phyloP scores from a whole-genome alignment of 2,797 vertebrate species.

The Liasis olivaceus region DNA sequence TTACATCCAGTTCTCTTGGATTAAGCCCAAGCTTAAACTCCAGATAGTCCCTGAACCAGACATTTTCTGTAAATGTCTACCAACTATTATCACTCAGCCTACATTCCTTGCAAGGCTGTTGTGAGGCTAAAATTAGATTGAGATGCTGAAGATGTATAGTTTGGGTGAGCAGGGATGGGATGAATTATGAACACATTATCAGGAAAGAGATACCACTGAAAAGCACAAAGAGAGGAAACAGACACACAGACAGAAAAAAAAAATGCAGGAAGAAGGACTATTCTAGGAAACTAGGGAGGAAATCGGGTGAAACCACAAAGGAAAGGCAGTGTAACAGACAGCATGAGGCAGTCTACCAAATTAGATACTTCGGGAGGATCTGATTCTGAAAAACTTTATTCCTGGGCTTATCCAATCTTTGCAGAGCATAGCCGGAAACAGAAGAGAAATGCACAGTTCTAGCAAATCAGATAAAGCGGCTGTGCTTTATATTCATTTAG shows the following conservation, averaged over 20 bases:
- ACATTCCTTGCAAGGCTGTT: neutral
- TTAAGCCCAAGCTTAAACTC: neutral
- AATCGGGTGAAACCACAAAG: slow-evolving; percentile 44
- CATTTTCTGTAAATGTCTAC: too few species aligned
- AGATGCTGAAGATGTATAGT: neutral
- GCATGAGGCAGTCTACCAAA: slow-evolving; percentile 36
- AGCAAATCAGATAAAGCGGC: neutral
- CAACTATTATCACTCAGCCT: neutral
- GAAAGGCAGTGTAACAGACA: slow-evolving; percentile 58
- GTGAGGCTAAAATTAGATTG: neutral
- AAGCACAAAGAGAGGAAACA: neutral
- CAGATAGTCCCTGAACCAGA: neutral
- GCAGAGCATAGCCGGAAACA: neutral
- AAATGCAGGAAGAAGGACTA: slow-evolving; percentile 38
- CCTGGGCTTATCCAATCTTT: too few species aligned
- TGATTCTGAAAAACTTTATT: neutral
- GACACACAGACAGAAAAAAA: rapidly evolving
- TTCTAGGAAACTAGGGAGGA: slow-evolving; percentile 53
- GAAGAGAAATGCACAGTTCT: neutral
- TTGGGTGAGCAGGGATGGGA: neutral
- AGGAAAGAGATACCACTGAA: slow-evolving; percentile 3
- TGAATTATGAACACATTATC: neutral
- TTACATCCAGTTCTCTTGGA: neutral
- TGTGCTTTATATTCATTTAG: neutral
- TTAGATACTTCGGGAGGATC: slow-evolving; percentile 9